These are phyloP conservation scores for Chloropsis cyanopogon DNA, from an alignment of 2,113 vertebrate genomes.

Conservation along the genomic window DNA sequence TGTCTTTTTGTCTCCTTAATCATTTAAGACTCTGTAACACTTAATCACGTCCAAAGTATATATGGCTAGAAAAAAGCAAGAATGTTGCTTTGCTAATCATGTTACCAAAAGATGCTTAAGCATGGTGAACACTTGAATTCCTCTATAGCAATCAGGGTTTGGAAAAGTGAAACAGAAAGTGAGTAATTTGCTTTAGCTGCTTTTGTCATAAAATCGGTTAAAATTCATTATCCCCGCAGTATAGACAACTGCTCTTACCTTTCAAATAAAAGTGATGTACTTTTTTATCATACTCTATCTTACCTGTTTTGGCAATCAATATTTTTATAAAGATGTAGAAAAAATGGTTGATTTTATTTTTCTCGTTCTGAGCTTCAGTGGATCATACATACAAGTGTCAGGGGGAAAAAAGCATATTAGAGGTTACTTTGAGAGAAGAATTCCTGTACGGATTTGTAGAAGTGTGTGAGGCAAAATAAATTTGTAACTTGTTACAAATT, in stretches of 20 bases:
- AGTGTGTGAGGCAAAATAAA: background rate
- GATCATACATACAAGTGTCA: background rate
- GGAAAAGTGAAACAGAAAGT: background rate
- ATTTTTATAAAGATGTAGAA: background rate
- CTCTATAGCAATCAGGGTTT: background rate
- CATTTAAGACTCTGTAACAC: constrained; percentile 5
- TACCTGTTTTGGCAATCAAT: background rate
- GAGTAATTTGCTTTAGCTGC: background rate
- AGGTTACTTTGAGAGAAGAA: background rate
- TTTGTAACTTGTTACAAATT: background rate
- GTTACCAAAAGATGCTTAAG: constrained; percentile 19
- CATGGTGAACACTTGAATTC: background rate
- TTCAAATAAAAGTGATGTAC: background rate
- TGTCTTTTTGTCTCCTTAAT: constrained; percentile 44
- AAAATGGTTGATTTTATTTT: background rate
- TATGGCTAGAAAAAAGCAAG: background rate
- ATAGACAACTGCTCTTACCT: background rate
- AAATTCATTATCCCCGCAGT: background rate
- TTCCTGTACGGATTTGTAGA: background rate
- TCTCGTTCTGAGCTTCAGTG: background rate
- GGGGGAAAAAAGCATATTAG: accelerated
- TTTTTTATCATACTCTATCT: background rate
- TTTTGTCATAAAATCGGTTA: background rate
- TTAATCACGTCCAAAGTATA: constrained; percentile 5
- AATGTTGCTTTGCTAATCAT: background rate